Base-by-base conservation (phyloP, 2,797 vertebrate species). In the Crocidura indochinensis region DNA sequence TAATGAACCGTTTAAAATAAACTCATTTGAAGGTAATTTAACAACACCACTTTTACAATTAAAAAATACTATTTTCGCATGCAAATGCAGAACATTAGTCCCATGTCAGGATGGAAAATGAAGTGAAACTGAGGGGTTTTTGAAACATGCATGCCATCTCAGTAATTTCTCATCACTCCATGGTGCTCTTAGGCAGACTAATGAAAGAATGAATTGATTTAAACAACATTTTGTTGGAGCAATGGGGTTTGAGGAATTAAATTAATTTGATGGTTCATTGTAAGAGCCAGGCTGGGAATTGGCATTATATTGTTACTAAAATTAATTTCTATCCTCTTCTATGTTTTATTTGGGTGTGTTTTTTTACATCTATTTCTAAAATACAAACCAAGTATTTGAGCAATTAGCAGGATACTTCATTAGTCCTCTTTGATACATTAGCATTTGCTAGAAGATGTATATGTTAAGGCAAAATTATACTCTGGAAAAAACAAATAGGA, bases 161-260 rank as follows among this genome's bases (percentile, higher is more conserved):
- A 22, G 96, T 97, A 96, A 98, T 98, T 97, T 97, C 96, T 96
- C 97, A 96, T 97, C 97, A 96, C 97, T 97, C 97, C 96, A 93
- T 51, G 84, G 96, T 84, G 85, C 91, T 97, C 94, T 97, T 97
- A 97, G 97, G 94, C 51, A 1, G 94, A 44, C 2, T 98, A 97
- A 98, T 98, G 97, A 98, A 98, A 97, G 97, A 97, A 95, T 93
- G 97, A 97, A 98, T 97, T 98, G 96, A 97, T 97, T 98, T 97
- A 97, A 97, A 97, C 96, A 97, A 96, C 94, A 94, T 97, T 97
- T 97, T 95, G 92, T 96, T 95, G 94, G 94, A 97, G 97, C 97
- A 96, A 83, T 96, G 97, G 96, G 96, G 96, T 98, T 98, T 97
- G 94, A 94, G 95, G 95, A 98, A 98, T 98, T 97, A 97, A 98